Evolutionary conservation across 2,113 vertebrate species (phyloP), one percentile per base, ranked within the genome.

Genomic region (Oreocharis arfaki): DNA sequence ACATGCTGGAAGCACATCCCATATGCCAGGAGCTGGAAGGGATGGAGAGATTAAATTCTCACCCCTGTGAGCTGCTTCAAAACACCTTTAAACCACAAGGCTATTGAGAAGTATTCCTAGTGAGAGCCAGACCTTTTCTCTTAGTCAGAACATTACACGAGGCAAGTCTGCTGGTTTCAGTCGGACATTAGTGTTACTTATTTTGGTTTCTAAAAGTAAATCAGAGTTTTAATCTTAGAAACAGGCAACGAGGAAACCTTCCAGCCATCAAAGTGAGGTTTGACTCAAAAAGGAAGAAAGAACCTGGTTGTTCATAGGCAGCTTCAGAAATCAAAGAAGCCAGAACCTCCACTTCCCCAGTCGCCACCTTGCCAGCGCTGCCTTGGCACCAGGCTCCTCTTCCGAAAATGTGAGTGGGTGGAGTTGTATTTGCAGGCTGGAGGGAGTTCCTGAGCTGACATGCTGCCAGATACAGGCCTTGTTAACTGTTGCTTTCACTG

Each of bases 251-350:
- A 79, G 56, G 69, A 96, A 95, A 78, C 52, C 85, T 92, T 89
- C 70, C 77, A 80, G 70, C 41, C 5, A 11, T 65, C 74, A 79
- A 87, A 92, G 64, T 1, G 4, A 95, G 84, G 32, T 60, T 95
- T 96, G 76, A 93, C 85, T 91, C 88, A 77, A 75, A 95, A 88
- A 76, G 71, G 61, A 89, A 94, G 80, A 93, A 93, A 93, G 93
- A 88, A 56, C 64, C 6, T 0, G 0, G 50, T 67, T 92, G 79
- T 96, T 95, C 88, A 67, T 9, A 88, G 76, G 75, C 93, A 94
- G 79, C 22, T 70, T 93, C 46, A 46, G 78, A 90, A 91, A 87
- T 75, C 78, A 56, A 90, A 95, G 84, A 19, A 89, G 79, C 37
- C 79, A 90, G 93, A 71, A 69, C 47, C 87, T 80, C 35, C 76